Percentiles rank a stretch among this genome's conserved stretches.
Conservation (phyloP, 1,140 invertebrate genomes). For the Cydia splendana region DNA sequence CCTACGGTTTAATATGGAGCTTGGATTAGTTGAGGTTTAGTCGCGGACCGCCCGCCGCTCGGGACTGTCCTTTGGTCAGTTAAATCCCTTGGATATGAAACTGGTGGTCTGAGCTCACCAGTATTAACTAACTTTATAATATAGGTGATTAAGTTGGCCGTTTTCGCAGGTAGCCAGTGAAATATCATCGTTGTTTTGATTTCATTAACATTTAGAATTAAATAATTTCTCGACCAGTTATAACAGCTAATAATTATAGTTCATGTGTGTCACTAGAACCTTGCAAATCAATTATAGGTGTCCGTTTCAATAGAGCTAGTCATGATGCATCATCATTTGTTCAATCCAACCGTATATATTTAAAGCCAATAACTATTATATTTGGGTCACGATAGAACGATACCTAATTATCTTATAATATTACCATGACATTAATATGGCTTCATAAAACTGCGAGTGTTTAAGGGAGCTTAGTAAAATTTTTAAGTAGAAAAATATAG, state of each 20-base stretch:
- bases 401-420: not conserved
- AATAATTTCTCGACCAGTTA: not conserved
- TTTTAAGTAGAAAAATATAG: no score
- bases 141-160: slow-evolving; percentile 9
- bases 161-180: not conserved
- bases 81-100: slow-evolving; percentile 62
- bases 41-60: slow-evolving; percentile 48
- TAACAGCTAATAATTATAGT: not conserved
- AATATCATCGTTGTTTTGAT: slow-evolving; percentile 9
- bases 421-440: not conserved
- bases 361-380: slow-evolving; percentile 18
- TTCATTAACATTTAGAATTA: slow-evolving; percentile 12
- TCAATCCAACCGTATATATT: slow-evolving; percentile 2
- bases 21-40: slow-evolving; percentile 74
- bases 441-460: not conserved
- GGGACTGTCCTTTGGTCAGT: slow-evolving; percentile 61
- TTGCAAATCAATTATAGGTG: slow-evolving; percentile 31
- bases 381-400: not conserved
- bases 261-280: slow-evolving; percentile 15
- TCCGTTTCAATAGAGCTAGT: slow-evolving; percentile 30
- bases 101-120: slow-evolving; percentile 31
- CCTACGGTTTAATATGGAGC: slow-evolving; percentile 70
- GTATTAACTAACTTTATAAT: slow-evolving; percentile 33
- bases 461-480: no score
- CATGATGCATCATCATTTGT: slow-evolving; percentile 12